Evolutionary conservation across 2,113 vertebrate genomes (phyloP), one percentile per base, ranked within the genome.

Genomic region (Neodontobutis hainanensis): DNA sequence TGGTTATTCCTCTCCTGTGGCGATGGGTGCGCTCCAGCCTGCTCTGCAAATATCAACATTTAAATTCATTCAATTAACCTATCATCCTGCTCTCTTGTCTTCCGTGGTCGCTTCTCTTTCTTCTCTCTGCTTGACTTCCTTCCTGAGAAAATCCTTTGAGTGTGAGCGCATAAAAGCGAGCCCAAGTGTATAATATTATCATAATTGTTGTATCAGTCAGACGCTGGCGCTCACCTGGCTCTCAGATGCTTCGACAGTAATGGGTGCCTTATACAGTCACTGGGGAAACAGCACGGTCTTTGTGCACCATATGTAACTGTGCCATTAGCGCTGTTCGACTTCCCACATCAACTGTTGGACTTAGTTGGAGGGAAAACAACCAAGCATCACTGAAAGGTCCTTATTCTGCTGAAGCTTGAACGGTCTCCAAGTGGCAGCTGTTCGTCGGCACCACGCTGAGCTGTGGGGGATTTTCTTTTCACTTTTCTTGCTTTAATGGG

Each of bases 51-150:
- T 68, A 75, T 52, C 10, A 45, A 61, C 63, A 84, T 82, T 44
- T 16, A 16, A 76, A 75, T 63, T 15, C 9, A 55, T 65, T 79
- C 69, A 82, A 70, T 84, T 83, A 86, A 73, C 52, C 65, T 63
- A 49, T 67, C 60, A 59, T 65, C 60, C 34, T 10, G 2, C 48
- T 64, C 40, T 10, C 27, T 35, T 11, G 19, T 46, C 53, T 35
- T n/a, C 19, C 19, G 1, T 27, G 19, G 45, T 11, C 2, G 0
- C 36, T 9, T 16, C 27, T 43, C 5, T 10, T 16, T 0, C 0
- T 50, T 55, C 27, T 45, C 52, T 27, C 19, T 69, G 60, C 64
- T 67, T 65, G 75, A 78, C 75, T 61, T 56, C 49, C 6, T 63
- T 27, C 11, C 45, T 15, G 19, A 27, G 19, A 27, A 27, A 2